Evolutionary conservation across 1,140 invertebrate species (phyloP), one percentile per base, ranked within the genome.

Genomic region (Gonatopus flavifemur): DNA sequence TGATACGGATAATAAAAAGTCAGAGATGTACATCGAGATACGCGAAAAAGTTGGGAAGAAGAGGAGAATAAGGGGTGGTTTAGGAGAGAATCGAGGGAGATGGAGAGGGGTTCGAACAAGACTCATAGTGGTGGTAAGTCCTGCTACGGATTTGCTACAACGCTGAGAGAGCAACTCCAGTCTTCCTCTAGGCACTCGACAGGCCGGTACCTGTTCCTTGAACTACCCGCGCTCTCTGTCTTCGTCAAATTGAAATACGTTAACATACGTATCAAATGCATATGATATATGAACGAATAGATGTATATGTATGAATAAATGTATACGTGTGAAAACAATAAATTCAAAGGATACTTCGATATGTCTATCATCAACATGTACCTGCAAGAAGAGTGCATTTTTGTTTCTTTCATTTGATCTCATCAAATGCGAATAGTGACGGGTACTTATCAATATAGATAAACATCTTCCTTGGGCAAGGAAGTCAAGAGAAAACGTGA

Each of bases 171-270:
- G 41, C 54, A 56, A 59, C 65, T 72, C 65, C 64, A 77, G 74
- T 77, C 70, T 77, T 74, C 72, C 59, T 70, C 61, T 63, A 69
- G 70, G 72, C 70, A 71, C 70, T 72, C 67, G 66, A 59, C 65
- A 69, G 64, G 64, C 68, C 66, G 66, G 69, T 67, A 69, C 62
- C 69, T 65, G 62, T 63, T 59, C 59, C 49, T 63, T 57, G 57
- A 46, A 56, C 18, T 10, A 52, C 38, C 50, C 52, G 56, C 55
- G 60, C 46, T 47, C 54, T 50, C 35, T 46, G 44, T 60, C 57
- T 44, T 50, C 36, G 51, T 60, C 58, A 47, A n/a, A n/a, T n/a
- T 50, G 55, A 35, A 8, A 36, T 36, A 15, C 40, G 52, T 35
- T 43, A 40, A 53, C 39, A 31, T 22, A 38, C 39, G 45, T 22